phyloP scores from a whole-genome alignment of 2,888 invertebrate genomes.

The Hymenopus coronatus region DNA sequence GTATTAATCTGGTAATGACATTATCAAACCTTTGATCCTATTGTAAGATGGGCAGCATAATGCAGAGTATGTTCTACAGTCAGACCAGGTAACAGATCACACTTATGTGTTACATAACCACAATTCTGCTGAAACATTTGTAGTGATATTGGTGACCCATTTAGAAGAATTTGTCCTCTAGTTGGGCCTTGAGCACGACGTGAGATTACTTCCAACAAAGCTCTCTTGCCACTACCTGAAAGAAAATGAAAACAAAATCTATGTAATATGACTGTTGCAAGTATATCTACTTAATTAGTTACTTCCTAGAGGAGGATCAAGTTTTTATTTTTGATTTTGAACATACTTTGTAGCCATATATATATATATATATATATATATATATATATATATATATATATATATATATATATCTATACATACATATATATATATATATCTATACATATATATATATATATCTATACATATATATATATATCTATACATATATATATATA shows the following conservation, averaged over 20 bases:
- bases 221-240: conserved; percentile 89
- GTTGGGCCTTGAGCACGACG: conserved; percentile 76
- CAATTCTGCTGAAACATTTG: conserved; percentile 82
- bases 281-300: too few relatives aligned
- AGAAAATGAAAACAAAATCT: conserved; percentile 1
- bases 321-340: too few relatives aligned
- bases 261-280: too few relatives aligned
- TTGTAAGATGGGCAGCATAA: conserved; percentile 63
- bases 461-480: background rate
- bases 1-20: background rate
- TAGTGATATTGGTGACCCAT: conserved; percentile 79
- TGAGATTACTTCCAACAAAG: conserved; percentile 88
- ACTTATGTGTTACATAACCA: conserved; percentile 84
- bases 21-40: conserved; percentile 58
- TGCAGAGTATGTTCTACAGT: conserved; percentile 84
- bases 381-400: too few relatives aligned
- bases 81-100: conserved; percentile 78
- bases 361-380: background rate
- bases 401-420: too few relatives aligned
- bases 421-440: background rate
- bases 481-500: background rate
- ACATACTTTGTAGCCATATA: too few relatives aligned
- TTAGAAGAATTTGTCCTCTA: conserved; percentile 84
- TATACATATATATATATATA: background rate
- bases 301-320: too few relatives aligned